Evolutionary conservation across 2,797 vertebrate genomes (phyloP).

Genomic region (Ptychobarbus kaznakovi): DNA sequence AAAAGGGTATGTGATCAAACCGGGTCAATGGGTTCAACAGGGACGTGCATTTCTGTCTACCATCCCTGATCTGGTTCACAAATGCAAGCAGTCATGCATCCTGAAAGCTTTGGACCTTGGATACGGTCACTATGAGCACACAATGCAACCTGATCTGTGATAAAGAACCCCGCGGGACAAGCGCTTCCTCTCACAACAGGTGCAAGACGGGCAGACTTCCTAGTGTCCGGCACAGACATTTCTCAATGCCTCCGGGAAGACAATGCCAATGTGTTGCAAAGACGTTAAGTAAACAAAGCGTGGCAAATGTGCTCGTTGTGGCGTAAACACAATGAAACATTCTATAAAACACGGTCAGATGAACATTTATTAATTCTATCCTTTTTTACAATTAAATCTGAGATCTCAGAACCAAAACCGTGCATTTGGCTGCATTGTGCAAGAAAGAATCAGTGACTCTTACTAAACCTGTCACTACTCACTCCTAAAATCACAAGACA

Average conservation of each 20-base stretch:
- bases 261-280: constrained; percentile 26
- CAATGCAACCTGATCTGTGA: constrained; percentile 79
- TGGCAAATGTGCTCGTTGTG: not conserved
- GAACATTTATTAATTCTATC: not conserved
- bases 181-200: constrained; percentile 84
- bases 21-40: not conserved
- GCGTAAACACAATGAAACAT: not conserved
- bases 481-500: not conserved
- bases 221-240: constrained; percentile 71
- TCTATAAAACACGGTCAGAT: not conserved
- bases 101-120: constrained; percentile 47
- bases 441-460: not conserved
- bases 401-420: not conserved
- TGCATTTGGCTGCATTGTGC: not conserved
- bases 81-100: constrained; percentile 31
- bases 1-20: not conserved
- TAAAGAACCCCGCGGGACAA: constrained; percentile 78
- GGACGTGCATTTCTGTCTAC: constrained; percentile 6
- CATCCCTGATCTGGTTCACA: constrained; percentile 20
- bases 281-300: constrained; percentile 25
- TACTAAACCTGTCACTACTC: not conserved
- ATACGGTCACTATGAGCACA: constrained; percentile 53
- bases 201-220: constrained; percentile 79
- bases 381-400: not conserved
- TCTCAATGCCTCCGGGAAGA: constrained; percentile 51